Evolutionary conservation across 2,797 vertebrate genomes (phyloP), one percentile per base, ranked within the genome.

Genomic region (Alcedo quadribrachys): DNA sequence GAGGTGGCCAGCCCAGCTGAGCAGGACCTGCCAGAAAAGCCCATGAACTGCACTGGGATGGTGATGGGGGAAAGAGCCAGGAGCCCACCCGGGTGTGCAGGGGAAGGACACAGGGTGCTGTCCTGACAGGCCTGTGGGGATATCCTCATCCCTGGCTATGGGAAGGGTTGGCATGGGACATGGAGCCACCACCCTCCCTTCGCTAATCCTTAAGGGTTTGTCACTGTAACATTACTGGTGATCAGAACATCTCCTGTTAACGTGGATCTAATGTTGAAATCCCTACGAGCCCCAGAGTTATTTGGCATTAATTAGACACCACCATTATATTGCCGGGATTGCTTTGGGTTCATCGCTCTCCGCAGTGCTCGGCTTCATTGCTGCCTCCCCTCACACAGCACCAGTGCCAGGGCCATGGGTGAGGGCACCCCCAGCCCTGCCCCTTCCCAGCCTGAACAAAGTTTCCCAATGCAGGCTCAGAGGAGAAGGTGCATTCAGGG

Each of bases 231-330:
- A 18, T 65, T 61, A 18, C 89, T 83, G 19, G 5, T 30, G 79
- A 95, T 92, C 95, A 85, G 95, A 83, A 60, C 32, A 67, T 75
- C 87, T 82, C 92, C n/a, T 13, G 54, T 91, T 95, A 97, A 96
- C 77, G 92, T 73, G 93, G 69, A 85, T 92, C 94, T 96, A 93
- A 95, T 84, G 93, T 32, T 84, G 92, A 96, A 97, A 97, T 95
- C 97, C 91, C 93, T 93, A 87, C 7, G 15, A 96, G 87, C 94
- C 94, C 93, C 87, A 67, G 92, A 94, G 92, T 88, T 92, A 53
- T 86, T 96, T 53, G 92, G 87, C 85, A 95, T 97, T 96, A 97
- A 97, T 97, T 66, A 66, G 33, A 46, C 22, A 22, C n/a, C 11
- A 73, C 89, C 81, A 12, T 95, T 96, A 54, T 45, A 93, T 92